These are phyloP conservation scores for Arothron firmamentum DNA, from an alignment of 2,113 vertebrate species.

Conservation along the genomic window DNA sequence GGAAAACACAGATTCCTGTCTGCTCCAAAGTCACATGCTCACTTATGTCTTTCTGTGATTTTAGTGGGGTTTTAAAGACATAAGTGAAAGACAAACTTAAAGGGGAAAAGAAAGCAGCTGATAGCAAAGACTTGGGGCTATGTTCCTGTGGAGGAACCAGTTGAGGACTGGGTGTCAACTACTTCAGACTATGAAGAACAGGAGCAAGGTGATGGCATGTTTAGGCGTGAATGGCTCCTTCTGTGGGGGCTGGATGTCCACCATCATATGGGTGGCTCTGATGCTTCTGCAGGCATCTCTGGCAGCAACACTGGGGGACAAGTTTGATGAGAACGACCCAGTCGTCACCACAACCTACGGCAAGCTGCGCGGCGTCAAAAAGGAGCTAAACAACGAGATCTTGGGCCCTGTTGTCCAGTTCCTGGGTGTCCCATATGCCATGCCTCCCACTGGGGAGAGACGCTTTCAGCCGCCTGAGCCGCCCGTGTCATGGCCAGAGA, in stretches of 20 bases:
- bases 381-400: conserved; percentile 98
- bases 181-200: conserved; percentile 22
- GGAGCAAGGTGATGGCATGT: conserved; percentile 29
- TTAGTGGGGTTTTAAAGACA: conserved; percentile 31
- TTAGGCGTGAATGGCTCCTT: conserved; percentile 55
- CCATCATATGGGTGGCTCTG: conserved; percentile 68
- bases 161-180: conserved; percentile 31
- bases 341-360: conserved; percentile 89
- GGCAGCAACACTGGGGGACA: conserved; percentile 76
- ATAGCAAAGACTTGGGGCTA: conserved; percentile 28
- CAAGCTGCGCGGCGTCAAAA: conserved; percentile 91
- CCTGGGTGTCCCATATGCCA: conserved; percentile 92
- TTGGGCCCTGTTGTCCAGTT: conserved; percentile 96
- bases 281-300: conserved; percentile 78
- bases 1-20: not conserved
- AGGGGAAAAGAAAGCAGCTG: conserved; percentile 23
- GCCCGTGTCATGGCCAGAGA: conserved; percentile 84
- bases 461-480: conserved; percentile 97
- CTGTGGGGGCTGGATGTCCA: conserved; percentile 59
- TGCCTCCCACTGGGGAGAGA: conserved; percentile 89
- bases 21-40: not conserved
- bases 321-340: conserved; percentile 90
- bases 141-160: conserved; percentile 46
- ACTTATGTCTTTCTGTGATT: conserved; percentile 27
- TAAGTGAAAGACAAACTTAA: conserved; percentile 21